A percentile compares a stretch with the other conserved stretches of the same genome.
Evolutionary conservation across 2,113 vertebrate species (phyloP).

Genomic region (Himantopus leucocephalus): DNA sequence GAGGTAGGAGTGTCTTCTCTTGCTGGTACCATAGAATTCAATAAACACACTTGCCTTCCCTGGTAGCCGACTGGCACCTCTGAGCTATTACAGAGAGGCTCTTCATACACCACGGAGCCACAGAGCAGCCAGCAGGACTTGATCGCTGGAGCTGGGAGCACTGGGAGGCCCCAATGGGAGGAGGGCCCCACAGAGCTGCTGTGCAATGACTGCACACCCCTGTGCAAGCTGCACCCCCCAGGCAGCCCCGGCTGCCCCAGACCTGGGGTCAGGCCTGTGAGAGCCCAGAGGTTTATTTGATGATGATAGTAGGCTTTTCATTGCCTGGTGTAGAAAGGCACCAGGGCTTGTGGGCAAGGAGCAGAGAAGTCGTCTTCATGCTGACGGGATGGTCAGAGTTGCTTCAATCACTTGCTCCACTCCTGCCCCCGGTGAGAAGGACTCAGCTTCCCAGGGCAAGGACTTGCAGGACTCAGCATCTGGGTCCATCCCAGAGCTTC

Average conservation of each 20-base stretch:
- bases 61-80: background rate
- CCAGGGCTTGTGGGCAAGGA: background rate
- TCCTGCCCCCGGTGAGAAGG: background rate
- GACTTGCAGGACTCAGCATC: background rate
- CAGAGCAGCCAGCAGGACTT: background rate
- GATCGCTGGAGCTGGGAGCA: background rate
- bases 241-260: background rate
- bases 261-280: background rate
- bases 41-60: background rate
- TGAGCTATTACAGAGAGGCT: background rate
- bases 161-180: background rate
- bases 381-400: background rate
- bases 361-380: background rate
- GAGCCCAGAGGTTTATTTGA: background rate
- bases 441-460: background rate
- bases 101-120: background rate
- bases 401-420: background rate
- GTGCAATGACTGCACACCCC: too few relatives aligned
- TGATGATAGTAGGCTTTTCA: background rate
- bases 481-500: background rate
- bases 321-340: background rate
- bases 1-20: background rate
- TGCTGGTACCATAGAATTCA: background rate
- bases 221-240: accelerated
- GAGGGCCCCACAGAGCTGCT: too few relatives aligned